These are phyloP conservation scores for Lasioglossum albipes DNA, from an alignment of 1,140 invertebrate genomes.

Conservation along the genomic window DNA sequence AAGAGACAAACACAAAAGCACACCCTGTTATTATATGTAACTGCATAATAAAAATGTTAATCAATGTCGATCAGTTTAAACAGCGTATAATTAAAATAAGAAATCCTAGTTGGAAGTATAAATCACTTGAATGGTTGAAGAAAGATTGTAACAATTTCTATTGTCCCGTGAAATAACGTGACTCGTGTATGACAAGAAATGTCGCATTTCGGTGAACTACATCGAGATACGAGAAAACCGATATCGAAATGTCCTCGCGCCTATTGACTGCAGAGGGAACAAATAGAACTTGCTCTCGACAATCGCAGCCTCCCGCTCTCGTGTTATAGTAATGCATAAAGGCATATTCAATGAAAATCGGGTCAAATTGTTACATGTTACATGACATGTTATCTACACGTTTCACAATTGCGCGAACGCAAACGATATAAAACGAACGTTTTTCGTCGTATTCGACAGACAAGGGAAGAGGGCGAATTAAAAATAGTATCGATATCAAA, in stretches of 20 bases:
- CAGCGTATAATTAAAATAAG: neutral
- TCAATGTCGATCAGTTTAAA: neutral
- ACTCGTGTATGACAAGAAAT: constrained; percentile 14
- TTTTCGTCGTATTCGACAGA: neutral
- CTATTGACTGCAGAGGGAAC: constrained; percentile 55
- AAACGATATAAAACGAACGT: neutral
- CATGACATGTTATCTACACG: constrained; percentile 5
- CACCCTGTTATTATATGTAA: neutral
- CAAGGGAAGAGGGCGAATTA: neutral
- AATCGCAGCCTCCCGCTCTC: constrained; percentile 47
- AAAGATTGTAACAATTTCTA: neutral
- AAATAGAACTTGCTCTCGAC: constrained; percentile 46
- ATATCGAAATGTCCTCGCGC: constrained; percentile 57
- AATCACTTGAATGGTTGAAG: neutral
- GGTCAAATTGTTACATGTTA: constrained; percentile 56
- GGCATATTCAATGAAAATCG: constrained; percentile 65
- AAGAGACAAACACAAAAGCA: constrained; percentile 31
- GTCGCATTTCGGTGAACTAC: constrained; percentile 22
- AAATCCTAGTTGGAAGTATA: neutral
- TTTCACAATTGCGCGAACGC: neutral
- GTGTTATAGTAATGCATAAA: constrained; percentile 46
- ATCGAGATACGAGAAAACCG: constrained; percentile 57
- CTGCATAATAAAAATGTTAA: neutral
- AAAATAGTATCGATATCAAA: neutral
- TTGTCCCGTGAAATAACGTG: neutral